Conservation (phyloP, 2,797 vertebrate species). For the Cirrhinus mrigala region DNA sequence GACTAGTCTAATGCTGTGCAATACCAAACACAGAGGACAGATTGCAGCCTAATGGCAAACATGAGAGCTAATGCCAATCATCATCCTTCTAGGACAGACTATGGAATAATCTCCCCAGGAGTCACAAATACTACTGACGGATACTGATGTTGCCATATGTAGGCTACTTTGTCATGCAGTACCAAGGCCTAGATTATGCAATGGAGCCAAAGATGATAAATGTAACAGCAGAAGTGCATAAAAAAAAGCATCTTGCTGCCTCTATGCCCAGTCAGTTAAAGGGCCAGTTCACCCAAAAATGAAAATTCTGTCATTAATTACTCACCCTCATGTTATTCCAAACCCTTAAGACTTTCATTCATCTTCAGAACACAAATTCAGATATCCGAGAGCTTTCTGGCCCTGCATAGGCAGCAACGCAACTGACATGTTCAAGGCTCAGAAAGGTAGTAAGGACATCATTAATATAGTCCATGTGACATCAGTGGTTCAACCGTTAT, state of each 20-base stretch:
- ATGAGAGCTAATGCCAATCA: constrained; percentile 43
- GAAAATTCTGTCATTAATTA: too few species aligned
- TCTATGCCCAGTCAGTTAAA: not conserved
- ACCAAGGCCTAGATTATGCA: not conserved
- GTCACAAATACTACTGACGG: constrained; percentile 13
- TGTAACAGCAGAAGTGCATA: not conserved
- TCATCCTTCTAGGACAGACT: constrained; percentile 39
- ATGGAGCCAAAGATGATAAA: constrained; percentile 20
- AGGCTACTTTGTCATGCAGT: not conserved
- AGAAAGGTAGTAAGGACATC: too few species aligned
- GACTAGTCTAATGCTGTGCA: constrained; percentile 35
- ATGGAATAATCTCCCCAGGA: constrained; percentile 12
- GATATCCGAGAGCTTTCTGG: too few species aligned
- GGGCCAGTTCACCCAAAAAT: too few species aligned
- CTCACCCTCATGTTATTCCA: too few species aligned
- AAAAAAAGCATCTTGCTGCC: not conserved
- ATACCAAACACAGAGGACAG: constrained; percentile 32
- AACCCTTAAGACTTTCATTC: too few species aligned
- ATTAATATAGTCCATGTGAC: too few species aligned
- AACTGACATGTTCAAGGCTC: too few species aligned
- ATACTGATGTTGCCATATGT: constrained; percentile 24
- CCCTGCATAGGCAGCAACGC: too few species aligned
- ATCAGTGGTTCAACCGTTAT: too few species aligned
- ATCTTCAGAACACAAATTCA: too few species aligned
- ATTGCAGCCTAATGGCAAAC: constrained; percentile 31